Conservation (phyloP, 1,140 invertebrate species). For the Phymorhynchus buccinoides region DNA sequence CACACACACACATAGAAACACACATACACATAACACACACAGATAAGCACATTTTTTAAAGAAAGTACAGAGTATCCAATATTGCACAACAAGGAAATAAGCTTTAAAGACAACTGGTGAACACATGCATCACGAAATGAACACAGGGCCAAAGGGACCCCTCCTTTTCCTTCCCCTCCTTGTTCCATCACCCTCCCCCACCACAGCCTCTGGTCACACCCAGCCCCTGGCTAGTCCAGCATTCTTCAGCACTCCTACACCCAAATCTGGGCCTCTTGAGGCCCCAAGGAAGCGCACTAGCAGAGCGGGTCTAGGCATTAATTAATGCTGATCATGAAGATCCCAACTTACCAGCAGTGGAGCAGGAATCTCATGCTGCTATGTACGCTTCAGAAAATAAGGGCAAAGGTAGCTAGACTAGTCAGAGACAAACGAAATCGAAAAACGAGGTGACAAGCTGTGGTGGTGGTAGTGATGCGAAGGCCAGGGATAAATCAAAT, state of each 20-base stretch:
- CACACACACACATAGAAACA: background rate
- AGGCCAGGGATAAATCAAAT: background rate
- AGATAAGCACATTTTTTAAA: too few species aligned
- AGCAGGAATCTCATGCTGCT: too few species aligned
- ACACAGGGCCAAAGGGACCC: too few species aligned
- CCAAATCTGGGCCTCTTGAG: too few species aligned
- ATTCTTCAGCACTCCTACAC: too few species aligned
- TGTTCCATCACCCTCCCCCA: background rate
- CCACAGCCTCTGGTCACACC: slow-evolving; percentile 1
- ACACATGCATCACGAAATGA: background rate
- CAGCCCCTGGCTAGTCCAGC: background rate
- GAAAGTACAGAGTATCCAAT: background rate
- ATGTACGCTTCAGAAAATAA: too few species aligned
- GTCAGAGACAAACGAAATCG: background rate
- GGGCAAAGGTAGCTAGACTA: too few species aligned
- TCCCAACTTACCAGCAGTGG: too few species aligned
- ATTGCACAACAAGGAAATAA: slow-evolving; percentile 3
- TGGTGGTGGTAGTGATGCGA: background rate
- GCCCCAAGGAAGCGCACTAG: too few species aligned
- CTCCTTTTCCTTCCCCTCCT: too few species aligned
- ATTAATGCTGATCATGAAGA: too few species aligned
- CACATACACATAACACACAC: background rate
- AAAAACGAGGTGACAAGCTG: background rate
- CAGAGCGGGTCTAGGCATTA: too few species aligned
- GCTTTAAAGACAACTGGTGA: background rate